Evolutionary conservation across 2,113 vertebrate species (phyloP).

Genomic region (Cygnus atratus): DNA sequence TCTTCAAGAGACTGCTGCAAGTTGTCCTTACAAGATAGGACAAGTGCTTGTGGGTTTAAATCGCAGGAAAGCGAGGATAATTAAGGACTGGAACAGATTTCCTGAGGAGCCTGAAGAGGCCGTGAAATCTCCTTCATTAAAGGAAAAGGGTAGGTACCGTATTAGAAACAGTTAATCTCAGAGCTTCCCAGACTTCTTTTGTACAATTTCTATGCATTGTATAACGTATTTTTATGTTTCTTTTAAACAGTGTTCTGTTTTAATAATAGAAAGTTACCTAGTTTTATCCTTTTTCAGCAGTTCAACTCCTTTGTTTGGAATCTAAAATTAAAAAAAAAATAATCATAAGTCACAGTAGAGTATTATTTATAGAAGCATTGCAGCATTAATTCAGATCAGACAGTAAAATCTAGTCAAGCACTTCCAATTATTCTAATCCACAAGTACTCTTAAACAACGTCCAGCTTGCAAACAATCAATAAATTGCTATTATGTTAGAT

Average conservation of each 20-base stretch:
- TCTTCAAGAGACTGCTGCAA: background rate
- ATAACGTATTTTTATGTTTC: background rate
- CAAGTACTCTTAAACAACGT: background rate
- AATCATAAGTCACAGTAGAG: background rate
- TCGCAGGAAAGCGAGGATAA: slow-evolving; percentile 11
- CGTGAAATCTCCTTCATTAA: background rate
- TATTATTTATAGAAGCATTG: background rate
- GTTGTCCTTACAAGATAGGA: background rate
- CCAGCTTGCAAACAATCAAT: background rate
- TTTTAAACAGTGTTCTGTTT: background rate
- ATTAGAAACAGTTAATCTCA: background rate
- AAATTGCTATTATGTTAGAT: background rate
- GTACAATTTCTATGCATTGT: background rate
- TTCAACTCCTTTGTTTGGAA: slow-evolving; percentile 84
- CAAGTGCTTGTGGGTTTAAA: background rate
- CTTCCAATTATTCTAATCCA: background rate
- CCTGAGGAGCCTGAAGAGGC: background rate
- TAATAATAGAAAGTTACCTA: slow-evolving; percentile 73
- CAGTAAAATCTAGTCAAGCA: background rate
- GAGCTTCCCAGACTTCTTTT: background rate
- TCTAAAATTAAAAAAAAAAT: slow-evolving; percentile 54
- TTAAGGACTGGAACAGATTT: background rate
- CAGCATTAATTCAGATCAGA: background rate
- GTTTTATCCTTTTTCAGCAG: slow-evolving; percentile 82
- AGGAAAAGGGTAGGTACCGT: background rate